Evolutionary conservation across 2,113 vertebrate species (phyloP).

Genomic region (Siphamia tubifer): DNA sequence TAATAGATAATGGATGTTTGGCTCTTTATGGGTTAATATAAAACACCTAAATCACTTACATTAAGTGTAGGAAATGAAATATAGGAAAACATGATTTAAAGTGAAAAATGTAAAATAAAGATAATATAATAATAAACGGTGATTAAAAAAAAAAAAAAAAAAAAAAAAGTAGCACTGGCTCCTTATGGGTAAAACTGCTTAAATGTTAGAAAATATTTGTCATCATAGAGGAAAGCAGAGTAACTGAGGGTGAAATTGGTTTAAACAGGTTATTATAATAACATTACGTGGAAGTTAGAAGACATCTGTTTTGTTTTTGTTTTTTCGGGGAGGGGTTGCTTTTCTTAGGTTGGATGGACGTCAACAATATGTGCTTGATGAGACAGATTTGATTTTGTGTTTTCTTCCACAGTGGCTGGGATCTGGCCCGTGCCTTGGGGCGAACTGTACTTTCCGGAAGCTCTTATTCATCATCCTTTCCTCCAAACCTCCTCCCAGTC

Average conservation of each 20-base stretch:
- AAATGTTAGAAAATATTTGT: not conserved
- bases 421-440: not conserved
- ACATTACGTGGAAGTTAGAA: not conserved
- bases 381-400: not conserved
- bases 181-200: no score
- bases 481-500: not conserved
- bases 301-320: not conserved
- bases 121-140: no score
- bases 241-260: not conserved
- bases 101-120: no score
- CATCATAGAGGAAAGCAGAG: not conserved
- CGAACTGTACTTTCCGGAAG: constrained; percentile 29
- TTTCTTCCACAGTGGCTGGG: not conserved
- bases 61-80: no score
- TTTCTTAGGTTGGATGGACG: not conserved
- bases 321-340: not conserved
- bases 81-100: no score
- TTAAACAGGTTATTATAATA: not conserved
- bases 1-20: no score
- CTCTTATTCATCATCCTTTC: not conserved
- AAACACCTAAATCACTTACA: no score
- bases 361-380: not conserved
- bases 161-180: no score
- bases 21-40: no score
- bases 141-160: no score